Evolutionary conservation across 2,113 vertebrate species (phyloP), one percentile per base, ranked within the genome.

Genomic region (Pandion haliaetus): DNA sequence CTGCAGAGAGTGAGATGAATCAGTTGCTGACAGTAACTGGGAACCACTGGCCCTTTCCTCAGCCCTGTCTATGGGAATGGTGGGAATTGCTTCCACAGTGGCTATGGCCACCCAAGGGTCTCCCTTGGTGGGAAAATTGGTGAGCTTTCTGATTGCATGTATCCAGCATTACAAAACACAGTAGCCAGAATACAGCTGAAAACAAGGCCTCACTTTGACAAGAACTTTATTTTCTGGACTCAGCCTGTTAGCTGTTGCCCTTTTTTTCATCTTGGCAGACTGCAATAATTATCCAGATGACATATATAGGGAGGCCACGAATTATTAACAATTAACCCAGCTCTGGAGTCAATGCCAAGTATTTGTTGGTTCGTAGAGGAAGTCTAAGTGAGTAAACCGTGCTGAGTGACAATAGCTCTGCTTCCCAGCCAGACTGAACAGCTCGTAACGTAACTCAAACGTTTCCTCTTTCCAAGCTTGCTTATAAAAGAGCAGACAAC

Each of bases 361-460:
- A 81, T 94, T 95, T 96, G 71, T 94, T 91, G 67, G 81, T 97
- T 90, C 4, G 18, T 90, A 73, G 78, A 93, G 96, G 94, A 97
- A 97, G 89, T 97, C 82, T 74, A 96, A 97, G 94, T 95, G 91
- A 96, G 91, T 97, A 96, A 97, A 96, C 96, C 67, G 77, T 94
- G 34, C 44, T 63, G 91, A 95, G 67, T 88, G 96, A 97, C 95
- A 96, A 97, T 96, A 91, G 95, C 71, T 82, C 78, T 49, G 71
- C 93, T 97, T 97, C 93, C 96, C 91, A 95, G 89, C 50, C 87
- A 95, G 93, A 82, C 91, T 81, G 97, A 96, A 91, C 89, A 96
- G 82, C 89, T 91, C 2, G 63, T 90, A 96, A 85, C 40, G 91
- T 94, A 97, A 94, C 94, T 95, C 82, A 92, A 95, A 91, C 2